Evolutionary conservation across 2,113 vertebrate species (phyloP).

Genomic region (Polypterus senegalus): DNA sequence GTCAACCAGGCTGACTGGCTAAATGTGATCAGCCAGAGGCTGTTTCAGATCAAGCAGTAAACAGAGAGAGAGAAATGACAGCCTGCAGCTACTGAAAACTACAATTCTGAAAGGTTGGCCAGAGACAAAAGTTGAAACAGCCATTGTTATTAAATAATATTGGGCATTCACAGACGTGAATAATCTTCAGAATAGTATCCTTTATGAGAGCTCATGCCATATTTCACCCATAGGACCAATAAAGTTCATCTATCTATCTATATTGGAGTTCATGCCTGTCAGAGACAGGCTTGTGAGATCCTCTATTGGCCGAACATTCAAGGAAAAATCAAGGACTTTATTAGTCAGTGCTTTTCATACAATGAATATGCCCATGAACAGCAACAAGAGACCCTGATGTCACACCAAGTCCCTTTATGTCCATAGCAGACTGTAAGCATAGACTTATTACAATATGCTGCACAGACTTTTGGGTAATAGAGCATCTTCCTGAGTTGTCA

Average conservation of each 20-base stretch:
- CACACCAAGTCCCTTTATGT: constrained; percentile 1
- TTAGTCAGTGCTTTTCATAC: constrained; percentile 10
- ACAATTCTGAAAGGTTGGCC: constrained; percentile 7
- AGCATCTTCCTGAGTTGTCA: constrained; percentile 8
- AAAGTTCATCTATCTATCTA: no score
- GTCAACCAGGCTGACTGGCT: constrained; percentile 17
- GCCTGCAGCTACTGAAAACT: constrained; percentile 9
- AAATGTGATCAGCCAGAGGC: constrained; percentile 16
- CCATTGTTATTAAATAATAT: constrained; percentile 1
- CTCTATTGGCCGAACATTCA: constrained; percentile 18
- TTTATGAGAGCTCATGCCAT: neutral
- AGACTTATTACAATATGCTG: constrained; percentile 7
- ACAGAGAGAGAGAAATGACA: constrained; percentile 14
- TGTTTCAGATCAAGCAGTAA: constrained; percentile 11
- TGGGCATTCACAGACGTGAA: neutral
- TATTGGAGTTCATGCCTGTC: no score
- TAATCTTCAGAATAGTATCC: neutral
- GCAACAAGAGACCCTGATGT: constrained; percentile 13
- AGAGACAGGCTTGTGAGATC: constrained; percentile 1
- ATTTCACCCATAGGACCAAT: no score
- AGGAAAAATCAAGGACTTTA: constrained; percentile 15
- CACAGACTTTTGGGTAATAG: constrained; percentile 14
- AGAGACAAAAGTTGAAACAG: neutral
- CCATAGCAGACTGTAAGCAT: constrained; percentile 19
- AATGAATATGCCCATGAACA: constrained; percentile 15